These are phyloP conservation scores for Pocillopora damicornis DNA, from an alignment of 64 coral and sea anemone genomes.

Conservation along the genomic window DNA sequence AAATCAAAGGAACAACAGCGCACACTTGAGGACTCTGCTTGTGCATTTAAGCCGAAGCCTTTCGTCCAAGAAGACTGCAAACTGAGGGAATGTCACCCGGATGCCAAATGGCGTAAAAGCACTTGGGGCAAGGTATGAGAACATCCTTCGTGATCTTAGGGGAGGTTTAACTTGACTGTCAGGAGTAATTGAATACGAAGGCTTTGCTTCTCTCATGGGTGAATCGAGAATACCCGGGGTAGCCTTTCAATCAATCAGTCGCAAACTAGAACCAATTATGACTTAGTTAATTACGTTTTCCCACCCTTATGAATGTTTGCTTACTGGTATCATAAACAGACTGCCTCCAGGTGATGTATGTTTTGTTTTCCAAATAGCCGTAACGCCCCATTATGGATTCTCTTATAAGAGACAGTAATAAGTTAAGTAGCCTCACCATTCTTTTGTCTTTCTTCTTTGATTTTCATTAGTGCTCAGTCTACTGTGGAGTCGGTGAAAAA, in stretches of 20 bases:
- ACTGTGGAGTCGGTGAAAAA: slow-evolving; percentile 44
- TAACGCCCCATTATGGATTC: not conserved
- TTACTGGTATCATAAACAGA: no score
- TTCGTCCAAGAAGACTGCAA: not conserved
- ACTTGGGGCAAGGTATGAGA: slow-evolving; percentile 50
- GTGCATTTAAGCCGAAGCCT: slow-evolving; percentile 28
- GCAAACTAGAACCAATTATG: no score
- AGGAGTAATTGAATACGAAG: no score
- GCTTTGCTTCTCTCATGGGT: no score
- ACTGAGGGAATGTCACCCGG: slow-evolving; percentile 23
- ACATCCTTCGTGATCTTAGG: not conserved
- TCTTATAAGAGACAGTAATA: no score
- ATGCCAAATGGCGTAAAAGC: slow-evolving; percentile 44
- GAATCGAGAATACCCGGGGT: no score
- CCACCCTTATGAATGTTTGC: no score
- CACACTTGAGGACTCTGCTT: slow-evolving; percentile 7
- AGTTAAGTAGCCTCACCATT: no score
- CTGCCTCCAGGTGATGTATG: no score
- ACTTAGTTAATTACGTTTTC: no score
- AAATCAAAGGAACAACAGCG: not conserved
- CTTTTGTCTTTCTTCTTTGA: not conserved
- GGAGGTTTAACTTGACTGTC: not conserved
- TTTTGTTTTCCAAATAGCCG: no score
- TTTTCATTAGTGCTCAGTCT: slow-evolving; percentile 35
- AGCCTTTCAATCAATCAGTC: no score